phyloP scores from a whole-genome alignment of 2,797 vertebrate species.

The Chiroxiphia lanceolata region DNA sequence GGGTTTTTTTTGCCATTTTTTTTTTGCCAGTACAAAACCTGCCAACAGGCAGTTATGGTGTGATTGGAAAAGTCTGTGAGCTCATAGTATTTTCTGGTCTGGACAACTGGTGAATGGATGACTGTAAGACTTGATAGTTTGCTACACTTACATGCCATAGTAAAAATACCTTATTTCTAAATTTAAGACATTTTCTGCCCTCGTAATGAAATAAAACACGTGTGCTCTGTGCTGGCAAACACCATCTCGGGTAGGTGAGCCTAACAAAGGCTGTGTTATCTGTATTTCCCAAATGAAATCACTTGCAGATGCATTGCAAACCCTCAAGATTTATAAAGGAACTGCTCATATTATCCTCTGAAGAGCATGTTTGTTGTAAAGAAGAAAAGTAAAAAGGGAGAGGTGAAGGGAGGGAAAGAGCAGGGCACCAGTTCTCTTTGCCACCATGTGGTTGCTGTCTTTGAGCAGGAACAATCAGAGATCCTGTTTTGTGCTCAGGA shows the following conservation, averaged over 20 bases:
- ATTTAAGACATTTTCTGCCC: background rate
- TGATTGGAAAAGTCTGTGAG: background rate
- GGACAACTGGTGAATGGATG: background rate
- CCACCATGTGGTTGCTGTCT: fast-evolving
- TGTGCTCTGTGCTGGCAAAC: background rate
- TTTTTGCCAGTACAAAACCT: background rate
- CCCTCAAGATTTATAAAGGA: background rate
- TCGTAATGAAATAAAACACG: background rate
- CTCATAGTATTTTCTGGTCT: background rate
- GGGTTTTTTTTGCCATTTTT: background rate
- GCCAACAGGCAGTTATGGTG: background rate
- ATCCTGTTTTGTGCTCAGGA: background rate
- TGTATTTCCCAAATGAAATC: background rate
- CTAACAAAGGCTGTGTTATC: background rate
- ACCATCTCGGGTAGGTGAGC: background rate
- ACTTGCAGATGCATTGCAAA: background rate
- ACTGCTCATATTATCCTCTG: background rate
- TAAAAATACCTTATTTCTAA: background rate
- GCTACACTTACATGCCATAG: background rate
- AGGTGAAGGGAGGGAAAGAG: background rate
- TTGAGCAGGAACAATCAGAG: background rate
- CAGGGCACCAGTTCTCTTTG: background rate
- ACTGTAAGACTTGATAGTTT: background rate
- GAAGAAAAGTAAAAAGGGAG: background rate
- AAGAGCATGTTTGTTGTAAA: background rate